phyloP scores from a whole-genome alignment of 37 sponge, comb jelly and placozoan species.

The Aphrocallistes beatrix region DNA sequence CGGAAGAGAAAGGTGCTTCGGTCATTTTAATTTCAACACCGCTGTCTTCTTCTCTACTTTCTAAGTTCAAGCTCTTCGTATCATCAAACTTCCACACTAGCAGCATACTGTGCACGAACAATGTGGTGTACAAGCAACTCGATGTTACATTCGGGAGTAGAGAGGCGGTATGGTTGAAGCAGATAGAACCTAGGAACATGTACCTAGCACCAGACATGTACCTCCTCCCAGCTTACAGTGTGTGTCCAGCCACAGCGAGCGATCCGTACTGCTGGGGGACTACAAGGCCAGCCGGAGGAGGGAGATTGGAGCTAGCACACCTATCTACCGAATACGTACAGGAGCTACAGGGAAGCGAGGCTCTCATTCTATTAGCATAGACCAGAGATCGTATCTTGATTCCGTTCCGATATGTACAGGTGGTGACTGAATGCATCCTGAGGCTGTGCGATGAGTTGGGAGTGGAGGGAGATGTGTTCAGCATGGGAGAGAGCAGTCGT shows the following conservation, averaged over 20 bases:
- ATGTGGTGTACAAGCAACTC: background rate
- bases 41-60: background rate
- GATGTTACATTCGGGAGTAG: background rate
- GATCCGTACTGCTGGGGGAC: background rate
- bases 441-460: background rate
- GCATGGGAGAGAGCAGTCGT: background rate
- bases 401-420: background rate
- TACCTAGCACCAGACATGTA: background rate
- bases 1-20: background rate
- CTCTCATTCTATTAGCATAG: background rate
- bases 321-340: background rate
- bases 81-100: background rate
- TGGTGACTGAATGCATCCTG: background rate
- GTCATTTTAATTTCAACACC: background rate
- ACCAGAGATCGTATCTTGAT: too few relatives aligned
- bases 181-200: background rate
- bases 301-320: background rate
- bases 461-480: background rate
- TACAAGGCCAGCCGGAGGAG: background rate
- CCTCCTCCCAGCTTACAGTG: background rate
- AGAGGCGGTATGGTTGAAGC: background rate
- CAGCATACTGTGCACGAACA: background rate
- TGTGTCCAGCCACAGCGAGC: background rate
- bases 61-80: background rate
- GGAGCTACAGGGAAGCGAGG: background rate